Conservation (phyloP, 2,797 vertebrate species). For the Potorous gilbertii region DNA sequence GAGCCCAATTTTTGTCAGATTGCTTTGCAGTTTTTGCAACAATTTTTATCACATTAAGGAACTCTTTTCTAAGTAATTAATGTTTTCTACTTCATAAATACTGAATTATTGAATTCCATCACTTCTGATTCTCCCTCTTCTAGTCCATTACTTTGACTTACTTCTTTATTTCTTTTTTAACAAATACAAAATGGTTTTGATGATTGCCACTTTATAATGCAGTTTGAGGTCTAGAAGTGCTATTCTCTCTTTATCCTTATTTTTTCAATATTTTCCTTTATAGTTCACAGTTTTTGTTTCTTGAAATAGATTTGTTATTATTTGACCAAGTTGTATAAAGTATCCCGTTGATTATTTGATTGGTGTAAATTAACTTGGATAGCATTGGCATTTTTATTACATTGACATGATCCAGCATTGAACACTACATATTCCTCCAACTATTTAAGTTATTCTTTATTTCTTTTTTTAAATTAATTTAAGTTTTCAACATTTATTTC, state of each 20-base stretch:
- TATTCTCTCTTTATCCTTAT: background rate
- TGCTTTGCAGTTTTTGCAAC: background rate
- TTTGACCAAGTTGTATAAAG: background rate
- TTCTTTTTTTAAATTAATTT: background rate
- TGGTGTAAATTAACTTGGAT: background rate
- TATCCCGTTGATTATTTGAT: background rate
- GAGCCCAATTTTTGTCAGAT: background rate
- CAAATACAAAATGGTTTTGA: background rate
- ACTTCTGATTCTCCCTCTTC: background rate
- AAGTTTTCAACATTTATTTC: too few species aligned
- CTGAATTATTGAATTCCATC: background rate
- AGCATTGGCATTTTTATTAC: background rate
- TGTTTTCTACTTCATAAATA: background rate
- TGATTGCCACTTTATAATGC: background rate
- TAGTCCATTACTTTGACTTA: background rate
- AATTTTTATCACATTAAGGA: background rate
- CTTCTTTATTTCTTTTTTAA: background rate
- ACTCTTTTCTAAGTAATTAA: background rate
- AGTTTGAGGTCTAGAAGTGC: background rate
- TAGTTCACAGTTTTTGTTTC: background rate
- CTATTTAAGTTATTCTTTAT: background rate
- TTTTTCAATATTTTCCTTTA: background rate
- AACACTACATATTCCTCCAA: background rate
- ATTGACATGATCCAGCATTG: background rate
- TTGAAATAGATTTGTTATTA: background rate